phyloP scores from a whole-genome alignment of 2,113 vertebrate species.

The Haemorhous mexicanus region DNA sequence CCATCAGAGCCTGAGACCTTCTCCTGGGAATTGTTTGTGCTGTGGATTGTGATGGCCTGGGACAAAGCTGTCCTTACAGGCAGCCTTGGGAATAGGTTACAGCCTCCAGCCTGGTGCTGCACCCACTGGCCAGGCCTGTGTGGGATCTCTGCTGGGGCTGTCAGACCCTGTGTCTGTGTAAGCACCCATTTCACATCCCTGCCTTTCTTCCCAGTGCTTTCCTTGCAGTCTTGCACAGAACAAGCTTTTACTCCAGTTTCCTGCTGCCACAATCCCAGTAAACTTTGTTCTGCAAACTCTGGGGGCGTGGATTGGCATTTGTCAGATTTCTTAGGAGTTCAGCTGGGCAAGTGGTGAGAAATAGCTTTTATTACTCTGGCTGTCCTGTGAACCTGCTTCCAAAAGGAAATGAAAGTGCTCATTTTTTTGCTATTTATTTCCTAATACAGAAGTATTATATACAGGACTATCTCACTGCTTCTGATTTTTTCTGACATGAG shows the following conservation, averaged over 20 bases:
- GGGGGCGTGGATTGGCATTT: not conserved
- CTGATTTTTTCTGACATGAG: not conserved
- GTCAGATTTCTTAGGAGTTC: not conserved
- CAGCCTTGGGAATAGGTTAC: not conserved
- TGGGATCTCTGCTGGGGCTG: not conserved
- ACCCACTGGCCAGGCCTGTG: accelerated
- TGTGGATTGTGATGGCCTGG: accelerated
- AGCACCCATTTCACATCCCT: not conserved
- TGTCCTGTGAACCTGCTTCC: not conserved
- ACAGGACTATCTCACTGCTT: not conserved
- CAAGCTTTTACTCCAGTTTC: not conserved
- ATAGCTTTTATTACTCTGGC: not conserved
- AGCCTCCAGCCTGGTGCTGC: not conserved
- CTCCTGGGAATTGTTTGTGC: not conserved
- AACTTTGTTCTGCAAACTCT: not conserved
- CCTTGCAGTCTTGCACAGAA: not conserved
- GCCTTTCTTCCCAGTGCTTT: not conserved
- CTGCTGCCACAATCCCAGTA: not conserved
- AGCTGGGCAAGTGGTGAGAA: not conserved
- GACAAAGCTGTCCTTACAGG: not conserved
- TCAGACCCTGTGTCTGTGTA: accelerated
- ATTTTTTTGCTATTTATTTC: not conserved
- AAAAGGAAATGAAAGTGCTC: not conserved
- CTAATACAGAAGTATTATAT: not conserved
- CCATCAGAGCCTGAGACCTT: not conserved